Conservation (phyloP, 2,888 invertebrate genomes). For the Andrena dorsata region DNA sequence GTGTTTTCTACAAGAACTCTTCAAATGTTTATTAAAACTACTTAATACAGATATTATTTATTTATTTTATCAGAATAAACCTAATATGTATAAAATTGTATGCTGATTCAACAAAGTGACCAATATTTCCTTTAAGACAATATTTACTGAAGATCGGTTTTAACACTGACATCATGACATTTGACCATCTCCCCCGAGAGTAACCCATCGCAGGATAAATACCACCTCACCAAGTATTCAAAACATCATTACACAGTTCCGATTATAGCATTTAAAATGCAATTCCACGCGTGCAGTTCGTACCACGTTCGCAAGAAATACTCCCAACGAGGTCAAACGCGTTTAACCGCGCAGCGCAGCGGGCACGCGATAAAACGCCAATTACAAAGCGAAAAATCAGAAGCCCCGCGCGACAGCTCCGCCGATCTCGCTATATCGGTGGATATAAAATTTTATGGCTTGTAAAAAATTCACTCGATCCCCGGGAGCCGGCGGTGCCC, state of each 20-base stretch:
- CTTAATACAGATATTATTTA: no score
- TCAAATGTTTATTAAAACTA: no score
- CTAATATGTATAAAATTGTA: no score
- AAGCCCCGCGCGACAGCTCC: constrained; percentile 1
- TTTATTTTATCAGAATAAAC: no score
- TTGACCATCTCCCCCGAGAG: no score
- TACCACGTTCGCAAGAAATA: neutral
- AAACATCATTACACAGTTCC: neutral
- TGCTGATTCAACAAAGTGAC: no score
- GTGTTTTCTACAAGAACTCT: no score
- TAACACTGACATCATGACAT: no score
- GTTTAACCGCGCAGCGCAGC: neutral
- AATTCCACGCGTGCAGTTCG: neutral
- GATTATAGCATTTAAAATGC: neutral
- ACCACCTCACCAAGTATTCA: neutral
- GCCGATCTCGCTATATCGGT: constrained; percentile 1
- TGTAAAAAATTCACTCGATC: constrained; percentile 39
- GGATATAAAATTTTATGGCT: constrained; percentile 42
- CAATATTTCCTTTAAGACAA: no score
- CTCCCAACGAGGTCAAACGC: neutral
- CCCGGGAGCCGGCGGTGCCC: neutral
- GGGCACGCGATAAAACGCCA: constrained; percentile 11
- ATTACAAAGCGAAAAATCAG: constrained; percentile 15
- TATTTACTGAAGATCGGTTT: no score
- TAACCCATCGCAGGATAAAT: no score